These are phyloP conservation scores for Hoplostethus atlanticus DNA, from an alignment of 2,797 vertebrate species.

Conservation along the genomic window DNA sequence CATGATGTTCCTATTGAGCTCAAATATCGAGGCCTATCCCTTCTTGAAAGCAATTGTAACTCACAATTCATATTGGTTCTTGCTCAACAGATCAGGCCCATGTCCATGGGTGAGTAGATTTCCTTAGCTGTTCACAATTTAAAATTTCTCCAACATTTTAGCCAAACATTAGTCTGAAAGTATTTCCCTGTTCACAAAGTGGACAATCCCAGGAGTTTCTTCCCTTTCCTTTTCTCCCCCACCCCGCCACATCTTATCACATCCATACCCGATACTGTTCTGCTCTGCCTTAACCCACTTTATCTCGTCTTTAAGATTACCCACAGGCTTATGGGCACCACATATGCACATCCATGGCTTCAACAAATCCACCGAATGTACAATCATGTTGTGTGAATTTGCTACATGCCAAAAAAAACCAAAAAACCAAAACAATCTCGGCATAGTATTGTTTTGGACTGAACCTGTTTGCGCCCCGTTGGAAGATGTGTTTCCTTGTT, in stretches of 20 bases:
- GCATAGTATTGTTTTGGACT: slow-evolving; percentile 16
- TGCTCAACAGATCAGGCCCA: neutral
- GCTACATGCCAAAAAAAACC: slow-evolving; percentile 8
- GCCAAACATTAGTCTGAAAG: no score
- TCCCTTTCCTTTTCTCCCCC: neutral
- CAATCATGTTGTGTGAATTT: slow-evolving; percentile 5
- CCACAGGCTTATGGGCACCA: slow-evolving; percentile 8
- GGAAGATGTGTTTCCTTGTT: slow-evolving; percentile 16
- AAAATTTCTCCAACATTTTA: neutral
- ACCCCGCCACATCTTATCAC: slow-evolving; percentile 4
- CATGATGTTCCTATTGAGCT: slow-evolving; percentile 63
- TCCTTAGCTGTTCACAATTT: slow-evolving; percentile 42
- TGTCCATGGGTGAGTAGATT: neutral
- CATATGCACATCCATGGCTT: slow-evolving; percentile 12
- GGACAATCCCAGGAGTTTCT: neutral
- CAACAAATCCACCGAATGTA: slow-evolving; percentile 18
- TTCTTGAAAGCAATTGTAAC: slow-evolving; percentile 19
- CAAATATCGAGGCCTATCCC: slow-evolving; percentile 28
- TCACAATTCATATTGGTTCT: slow-evolving; percentile 25
- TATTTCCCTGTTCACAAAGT: no score
- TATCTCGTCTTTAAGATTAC: slow-evolving; percentile 4
- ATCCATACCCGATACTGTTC: neutral
- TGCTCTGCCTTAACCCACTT: neutral
- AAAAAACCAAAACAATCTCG: slow-evolving; percentile 1
- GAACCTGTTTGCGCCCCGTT: slow-evolving; percentile 45